Evolutionary conservation across 2,888 invertebrate genomes (phyloP).

Genomic region (Sinelater perroti): DNA sequence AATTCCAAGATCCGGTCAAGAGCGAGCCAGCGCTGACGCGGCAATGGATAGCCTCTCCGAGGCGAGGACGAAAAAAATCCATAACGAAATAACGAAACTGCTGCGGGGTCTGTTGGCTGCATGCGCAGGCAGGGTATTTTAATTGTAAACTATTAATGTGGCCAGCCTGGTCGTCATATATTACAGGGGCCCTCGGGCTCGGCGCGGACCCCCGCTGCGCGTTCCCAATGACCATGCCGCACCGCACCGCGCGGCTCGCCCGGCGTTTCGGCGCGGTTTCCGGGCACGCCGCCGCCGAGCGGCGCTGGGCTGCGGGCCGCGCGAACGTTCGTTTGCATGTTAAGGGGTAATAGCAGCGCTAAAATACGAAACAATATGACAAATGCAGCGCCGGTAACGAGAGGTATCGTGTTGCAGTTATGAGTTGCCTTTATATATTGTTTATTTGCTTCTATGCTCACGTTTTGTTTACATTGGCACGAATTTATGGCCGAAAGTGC

Average conservation of each 20-base stretch:
- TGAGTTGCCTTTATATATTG: constrained; percentile 28
- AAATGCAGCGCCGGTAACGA: constrained; percentile 50
- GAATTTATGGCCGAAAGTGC: constrained; percentile 22
- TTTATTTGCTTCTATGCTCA: constrained; percentile 31
- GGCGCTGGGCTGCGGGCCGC: constrained; percentile 41
- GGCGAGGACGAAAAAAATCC: constrained; percentile 9
- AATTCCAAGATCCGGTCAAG: neutral
- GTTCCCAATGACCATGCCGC: constrained; percentile 57
- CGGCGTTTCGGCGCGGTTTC: neutral
- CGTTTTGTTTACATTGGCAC: constrained; percentile 34
- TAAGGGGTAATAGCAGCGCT: constrained; percentile 53
- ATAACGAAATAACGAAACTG: constrained; percentile 21
- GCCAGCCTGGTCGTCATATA: constrained; percentile 56
- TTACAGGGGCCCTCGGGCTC: constrained; percentile 56
- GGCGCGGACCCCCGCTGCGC: constrained; percentile 57
- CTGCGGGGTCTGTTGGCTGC: constrained; percentile 32
- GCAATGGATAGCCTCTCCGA: constrained; percentile 1
- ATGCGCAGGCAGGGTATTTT: constrained; percentile 48
- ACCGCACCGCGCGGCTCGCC: too few relatives aligned
- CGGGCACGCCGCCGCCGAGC: too few relatives aligned
- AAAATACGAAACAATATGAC: constrained; percentile 54
- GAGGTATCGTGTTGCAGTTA: constrained; percentile 50
- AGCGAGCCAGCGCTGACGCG: neutral
- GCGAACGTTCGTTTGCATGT: constrained; percentile 51
- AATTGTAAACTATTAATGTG: constrained; percentile 56